Evolutionary conservation across 2,797 vertebrate species (phyloP).

Genomic region (Balearica regulorum): DNA sequence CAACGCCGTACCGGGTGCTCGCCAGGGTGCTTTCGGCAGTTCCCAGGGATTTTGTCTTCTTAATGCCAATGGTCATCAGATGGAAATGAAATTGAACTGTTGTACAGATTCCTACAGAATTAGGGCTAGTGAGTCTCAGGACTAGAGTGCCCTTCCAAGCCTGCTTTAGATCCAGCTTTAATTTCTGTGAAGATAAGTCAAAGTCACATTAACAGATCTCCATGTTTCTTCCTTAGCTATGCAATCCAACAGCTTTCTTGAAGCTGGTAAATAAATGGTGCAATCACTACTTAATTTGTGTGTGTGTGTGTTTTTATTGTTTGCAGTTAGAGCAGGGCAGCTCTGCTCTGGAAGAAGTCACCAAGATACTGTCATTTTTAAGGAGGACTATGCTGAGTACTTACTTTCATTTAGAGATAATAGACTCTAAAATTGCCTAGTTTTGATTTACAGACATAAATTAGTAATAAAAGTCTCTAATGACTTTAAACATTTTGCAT

Average conservation of each 20-base stretch:
- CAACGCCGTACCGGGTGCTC: accelerated
- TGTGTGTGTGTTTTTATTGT: neutral
- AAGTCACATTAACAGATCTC: neutral
- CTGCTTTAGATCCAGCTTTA: neutral
- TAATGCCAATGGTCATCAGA: neutral
- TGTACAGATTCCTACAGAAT: neutral
- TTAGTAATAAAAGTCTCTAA: constrained; percentile 45
- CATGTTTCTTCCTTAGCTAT: neutral
- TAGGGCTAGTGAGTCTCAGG: neutral
- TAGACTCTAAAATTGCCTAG: neutral
- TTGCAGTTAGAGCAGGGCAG: neutral
- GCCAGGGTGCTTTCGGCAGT: accelerated
- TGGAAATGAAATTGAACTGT: neutral
- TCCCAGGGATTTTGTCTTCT: neutral
- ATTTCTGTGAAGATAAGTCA: neutral
- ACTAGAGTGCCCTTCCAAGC: neutral
- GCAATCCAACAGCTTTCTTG: neutral
- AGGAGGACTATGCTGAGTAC: neutral
- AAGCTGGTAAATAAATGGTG: neutral
- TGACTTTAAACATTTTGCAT: neutral
- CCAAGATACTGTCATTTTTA: neutral
- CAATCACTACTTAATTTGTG: neutral
- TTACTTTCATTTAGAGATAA: neutral
- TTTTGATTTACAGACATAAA: constrained; percentile 48
- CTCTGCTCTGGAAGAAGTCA: neutral